phyloP scores from a whole-genome alignment of 2,113 vertebrate species.

The Hyperopisus bebe region DNA sequence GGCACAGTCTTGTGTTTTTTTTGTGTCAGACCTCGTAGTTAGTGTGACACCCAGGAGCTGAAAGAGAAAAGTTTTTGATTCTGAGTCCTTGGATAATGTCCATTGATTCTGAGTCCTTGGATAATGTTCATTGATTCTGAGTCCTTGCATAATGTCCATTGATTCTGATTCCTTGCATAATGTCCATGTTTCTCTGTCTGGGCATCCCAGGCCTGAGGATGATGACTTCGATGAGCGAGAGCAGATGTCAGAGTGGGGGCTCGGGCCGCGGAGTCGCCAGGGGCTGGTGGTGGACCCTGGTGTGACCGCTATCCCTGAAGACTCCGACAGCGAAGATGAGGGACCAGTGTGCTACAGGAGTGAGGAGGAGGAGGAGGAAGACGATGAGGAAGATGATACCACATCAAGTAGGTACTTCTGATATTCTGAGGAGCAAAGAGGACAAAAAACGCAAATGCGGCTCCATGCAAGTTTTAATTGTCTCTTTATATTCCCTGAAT shows the following conservation, averaged over 20 bases:
- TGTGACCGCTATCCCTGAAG: slow-evolving; percentile 65
- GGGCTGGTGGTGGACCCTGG: slow-evolving; percentile 63
- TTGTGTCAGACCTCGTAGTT: background rate
- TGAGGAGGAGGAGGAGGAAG: slow-evolving; percentile 70
- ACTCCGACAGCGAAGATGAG: slow-evolving; percentile 63
- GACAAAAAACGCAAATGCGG: background rate
- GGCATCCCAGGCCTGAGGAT: slow-evolving; percentile 74
- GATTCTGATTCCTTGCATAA: background rate
- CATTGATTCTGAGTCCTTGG: no score
- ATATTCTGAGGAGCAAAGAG: background rate
- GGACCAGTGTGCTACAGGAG: slow-evolving; percentile 81
- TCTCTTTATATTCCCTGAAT: background rate
- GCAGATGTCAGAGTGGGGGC: slow-evolving; percentile 37
- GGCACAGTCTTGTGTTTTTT: background rate
- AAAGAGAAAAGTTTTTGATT: background rate
- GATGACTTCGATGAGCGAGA: slow-evolving; percentile 84
- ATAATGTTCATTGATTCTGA: background rate
- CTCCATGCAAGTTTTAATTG: background rate
- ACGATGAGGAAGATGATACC: slow-evolving; percentile 71
- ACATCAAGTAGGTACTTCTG: slow-evolving; percentile 44
- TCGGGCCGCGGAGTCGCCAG: slow-evolving; percentile 54
- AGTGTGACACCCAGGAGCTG: background rate
- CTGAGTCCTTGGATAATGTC: no score
- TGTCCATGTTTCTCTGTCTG: background rate
- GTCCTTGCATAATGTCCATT: background rate